These are phyloP conservation scores for Piezodorus guildinii DNA, from an alignment of 1,140 invertebrate genomes.

Conservation along the genomic window DNA sequence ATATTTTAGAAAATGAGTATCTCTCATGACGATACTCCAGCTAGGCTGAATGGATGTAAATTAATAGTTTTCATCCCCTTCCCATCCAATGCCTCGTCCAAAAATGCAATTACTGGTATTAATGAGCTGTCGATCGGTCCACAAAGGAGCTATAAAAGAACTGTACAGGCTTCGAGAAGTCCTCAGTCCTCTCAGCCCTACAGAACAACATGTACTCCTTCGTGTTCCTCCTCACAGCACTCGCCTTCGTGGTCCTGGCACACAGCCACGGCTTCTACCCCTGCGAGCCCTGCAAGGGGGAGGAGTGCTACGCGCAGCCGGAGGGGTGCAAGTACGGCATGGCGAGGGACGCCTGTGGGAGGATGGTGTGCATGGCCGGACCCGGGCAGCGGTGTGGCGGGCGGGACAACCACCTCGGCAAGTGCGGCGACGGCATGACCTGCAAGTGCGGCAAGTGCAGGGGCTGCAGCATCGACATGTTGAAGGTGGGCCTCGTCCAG, in stretches of 20 bases:
- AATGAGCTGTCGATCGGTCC: too few relatives aligned
- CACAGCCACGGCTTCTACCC: neutral
- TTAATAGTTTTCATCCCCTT: neutral
- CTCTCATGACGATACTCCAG: constrained; percentile 27
- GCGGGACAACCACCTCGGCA: constrained; percentile 26
- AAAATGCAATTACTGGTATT: too few relatives aligned
- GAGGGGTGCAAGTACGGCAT: constrained; percentile 27
- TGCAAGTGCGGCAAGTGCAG: constrained; percentile 30
- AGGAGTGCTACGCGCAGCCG: constrained; percentile 24
- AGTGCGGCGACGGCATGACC: constrained; percentile 31
- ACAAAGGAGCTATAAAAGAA: too few relatives aligned
- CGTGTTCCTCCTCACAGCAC: too few relatives aligned
- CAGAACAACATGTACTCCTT: too few relatives aligned
- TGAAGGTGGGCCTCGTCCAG: neutral
- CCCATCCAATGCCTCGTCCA: too few relatives aligned
- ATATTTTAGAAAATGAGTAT: constrained; percentile 20
- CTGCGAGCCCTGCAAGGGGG: constrained; percentile 23
- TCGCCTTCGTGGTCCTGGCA: too few relatives aligned
- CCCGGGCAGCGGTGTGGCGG: constrained; percentile 30
- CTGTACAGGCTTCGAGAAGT: too few relatives aligned
- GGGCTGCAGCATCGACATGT: constrained; percentile 27
- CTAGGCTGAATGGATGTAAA: constrained; percentile 27
- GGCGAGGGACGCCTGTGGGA: constrained; percentile 26
- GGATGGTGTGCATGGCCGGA: constrained; percentile 28
- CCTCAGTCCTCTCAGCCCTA: too few relatives aligned